A percentile compares a stretch with the other conserved stretches of the same genome.
These are phyloP conservation scores for Odontesthes bonariensis DNA, from an alignment of 2,113 vertebrate species.

Conservation along the genomic window DNA sequence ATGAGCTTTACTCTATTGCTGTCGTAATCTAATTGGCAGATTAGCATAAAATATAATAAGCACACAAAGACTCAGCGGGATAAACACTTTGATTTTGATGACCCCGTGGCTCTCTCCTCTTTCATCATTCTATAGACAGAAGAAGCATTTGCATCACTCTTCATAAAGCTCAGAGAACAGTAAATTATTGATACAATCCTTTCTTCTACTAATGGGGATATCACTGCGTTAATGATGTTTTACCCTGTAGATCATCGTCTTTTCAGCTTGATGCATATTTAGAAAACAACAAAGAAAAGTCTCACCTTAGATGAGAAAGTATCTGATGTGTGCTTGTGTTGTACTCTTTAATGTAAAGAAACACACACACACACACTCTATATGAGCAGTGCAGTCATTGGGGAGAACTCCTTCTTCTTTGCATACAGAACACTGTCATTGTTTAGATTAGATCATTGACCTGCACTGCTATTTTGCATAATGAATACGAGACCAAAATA, in stretches of 20 bases:
- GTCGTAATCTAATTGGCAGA: slow-evolving; percentile 26
- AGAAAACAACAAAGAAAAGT: background rate
- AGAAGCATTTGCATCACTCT: background rate
- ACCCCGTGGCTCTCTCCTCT: slow-evolving; percentile 11
- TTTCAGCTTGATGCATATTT: too few species aligned
- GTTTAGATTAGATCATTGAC: too few species aligned
- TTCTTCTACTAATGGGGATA: background rate
- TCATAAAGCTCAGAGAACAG: background rate
- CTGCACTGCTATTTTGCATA: too few species aligned
- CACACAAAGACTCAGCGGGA: slow-evolving; percentile 17
- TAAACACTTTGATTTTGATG: slow-evolving; percentile 37
- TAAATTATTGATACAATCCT: background rate
- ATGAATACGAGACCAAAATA: too few species aligned
- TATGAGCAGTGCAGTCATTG: too few species aligned
- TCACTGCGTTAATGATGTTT: background rate
- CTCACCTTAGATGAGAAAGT: background rate
- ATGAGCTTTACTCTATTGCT: slow-evolving; percentile 6
- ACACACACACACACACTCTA: too few species aligned
- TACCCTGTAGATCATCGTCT: too few species aligned
- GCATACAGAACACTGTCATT: too few species aligned
- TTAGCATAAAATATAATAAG: slow-evolving; percentile 26
- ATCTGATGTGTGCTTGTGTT: too few species aligned
- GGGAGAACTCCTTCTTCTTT: too few species aligned
- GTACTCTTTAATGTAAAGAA: too few species aligned
- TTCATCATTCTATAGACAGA: background rate